These are phyloP conservation scores for Papilio polytes DNA, from an alignment of 1,140 invertebrate genomes.

Conservation along the genomic window DNA sequence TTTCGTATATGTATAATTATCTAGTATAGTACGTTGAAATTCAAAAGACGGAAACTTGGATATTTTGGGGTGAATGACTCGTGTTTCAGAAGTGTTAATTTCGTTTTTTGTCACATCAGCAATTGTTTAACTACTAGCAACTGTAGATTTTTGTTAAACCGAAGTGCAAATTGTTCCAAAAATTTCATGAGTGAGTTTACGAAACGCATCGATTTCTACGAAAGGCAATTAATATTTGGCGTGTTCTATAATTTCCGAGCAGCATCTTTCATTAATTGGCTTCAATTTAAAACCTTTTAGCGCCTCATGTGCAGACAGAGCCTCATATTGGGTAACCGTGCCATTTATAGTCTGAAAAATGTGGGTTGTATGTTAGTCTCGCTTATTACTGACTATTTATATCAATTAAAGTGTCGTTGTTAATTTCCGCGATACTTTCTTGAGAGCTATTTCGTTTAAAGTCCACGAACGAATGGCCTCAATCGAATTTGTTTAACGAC, in stretches of 20 bases:
- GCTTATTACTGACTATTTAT: conserved; percentile 62
- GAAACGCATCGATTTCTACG: conserved; percentile 44
- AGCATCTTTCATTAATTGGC: conserved; percentile 30
- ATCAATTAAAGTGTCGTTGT: conserved; percentile 75
- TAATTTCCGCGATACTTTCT: conserved; percentile 71
- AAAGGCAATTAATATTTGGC: conserved; percentile 44
- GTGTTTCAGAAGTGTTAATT: conserved; percentile 73
- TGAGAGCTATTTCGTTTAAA: conserved; percentile 53
- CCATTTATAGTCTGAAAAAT: conserved; percentile 50
- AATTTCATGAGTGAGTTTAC: conserved; percentile 46
- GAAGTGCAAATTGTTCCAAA: conserved; percentile 52
- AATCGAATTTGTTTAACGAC: conserved; percentile 39
- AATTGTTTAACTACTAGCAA: conserved; percentile 45
- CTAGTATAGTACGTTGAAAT: background rate
- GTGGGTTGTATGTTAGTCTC: conserved; percentile 54
- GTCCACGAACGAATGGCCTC: conserved; percentile 37
- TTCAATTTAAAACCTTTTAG: conserved; percentile 39
- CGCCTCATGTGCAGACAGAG: conserved; percentile 31
- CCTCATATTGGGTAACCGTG: conserved; percentile 44
- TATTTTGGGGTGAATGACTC: conserved; percentile 66
- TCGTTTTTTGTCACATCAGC: conserved; percentile 69
- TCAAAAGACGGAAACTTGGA: background rate
- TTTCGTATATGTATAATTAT: background rate
- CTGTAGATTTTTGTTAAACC: conserved; percentile 16
- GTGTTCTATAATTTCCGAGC: conserved; percentile 11